A percentile compares a stretch with the other conserved stretches of the same genome.
Evolutionary conservation across 2,888 invertebrate species (phyloP).

Genomic region (Caenorhabditis sp.): DNA sequence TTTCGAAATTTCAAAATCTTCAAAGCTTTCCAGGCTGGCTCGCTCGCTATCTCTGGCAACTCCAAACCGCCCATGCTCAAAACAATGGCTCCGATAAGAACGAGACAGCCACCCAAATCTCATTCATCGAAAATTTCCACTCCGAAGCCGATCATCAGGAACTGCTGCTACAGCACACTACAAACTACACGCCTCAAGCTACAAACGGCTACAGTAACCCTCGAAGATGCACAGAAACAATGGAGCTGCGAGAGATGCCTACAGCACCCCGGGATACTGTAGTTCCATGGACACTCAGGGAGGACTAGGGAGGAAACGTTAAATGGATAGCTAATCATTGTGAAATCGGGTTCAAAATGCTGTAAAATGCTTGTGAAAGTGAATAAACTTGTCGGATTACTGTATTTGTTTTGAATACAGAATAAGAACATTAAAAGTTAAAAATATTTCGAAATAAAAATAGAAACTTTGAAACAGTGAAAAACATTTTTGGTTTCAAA

Average conservation of each 20-base stretch:
- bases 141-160: conserved; percentile 27
- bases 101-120: conserved; percentile 44
- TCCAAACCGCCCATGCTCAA: conserved; percentile 21
- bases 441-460: too few species aligned
- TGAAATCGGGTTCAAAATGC: too few species aligned
- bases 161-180: conserved; percentile 4
- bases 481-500: too few species aligned
- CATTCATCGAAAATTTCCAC: conserved; percentile 55
- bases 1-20: not conserved
- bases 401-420: not conserved
- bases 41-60: conserved; percentile 55
- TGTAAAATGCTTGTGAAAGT: too few species aligned
- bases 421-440: too few species aligned
- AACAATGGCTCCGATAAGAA: conserved; percentile 11
- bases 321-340: too few species aligned
- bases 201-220: too few species aligned
- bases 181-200: not conserved
- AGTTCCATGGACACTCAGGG: not conserved
- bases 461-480: too few species aligned
- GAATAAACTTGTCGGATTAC: not conserved
- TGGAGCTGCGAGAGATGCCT: conserved; percentile 16
- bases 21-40: conserved; percentile 55
- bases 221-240: not conserved
- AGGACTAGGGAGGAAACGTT: not conserved
- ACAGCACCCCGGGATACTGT: conserved; percentile 16